phyloP scores from a whole-genome alignment of 2,113 vertebrate genomes.

The Macrotus californicus region DNA sequence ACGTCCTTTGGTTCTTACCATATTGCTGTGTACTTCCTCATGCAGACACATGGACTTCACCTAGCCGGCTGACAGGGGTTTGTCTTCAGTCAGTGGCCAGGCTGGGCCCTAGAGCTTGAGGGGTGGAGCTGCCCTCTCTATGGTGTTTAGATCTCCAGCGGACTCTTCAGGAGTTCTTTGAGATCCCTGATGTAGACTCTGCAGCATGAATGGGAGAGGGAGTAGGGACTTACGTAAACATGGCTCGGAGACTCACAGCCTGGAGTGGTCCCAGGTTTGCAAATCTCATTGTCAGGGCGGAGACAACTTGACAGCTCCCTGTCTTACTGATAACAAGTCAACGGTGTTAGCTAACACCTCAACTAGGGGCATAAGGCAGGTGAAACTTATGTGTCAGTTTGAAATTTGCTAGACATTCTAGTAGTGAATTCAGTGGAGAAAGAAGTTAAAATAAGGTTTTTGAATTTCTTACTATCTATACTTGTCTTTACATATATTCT shows the following conservation, averaged over 20 bases:
- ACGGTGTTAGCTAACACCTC: not conserved
- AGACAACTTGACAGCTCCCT: not conserved
- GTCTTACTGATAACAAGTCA: not conserved
- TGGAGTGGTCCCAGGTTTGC: not conserved
- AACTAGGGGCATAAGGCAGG: not conserved
- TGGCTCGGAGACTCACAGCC: not conserved
- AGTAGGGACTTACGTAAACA: no score
- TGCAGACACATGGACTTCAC: not conserved
- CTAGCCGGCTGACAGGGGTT: not conserved
- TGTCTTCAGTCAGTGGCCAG: not conserved
- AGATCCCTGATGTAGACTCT: not conserved
- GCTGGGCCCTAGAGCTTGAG: not conserved
- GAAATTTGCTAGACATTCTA: not conserved
- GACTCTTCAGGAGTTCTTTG: not conserved
- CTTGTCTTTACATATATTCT: not conserved
- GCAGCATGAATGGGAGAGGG: not conserved
- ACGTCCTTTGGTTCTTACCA: not conserved
- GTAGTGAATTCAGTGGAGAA: not conserved
- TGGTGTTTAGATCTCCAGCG: not conserved
- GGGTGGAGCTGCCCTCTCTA: not conserved
- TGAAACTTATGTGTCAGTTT: not conserved
- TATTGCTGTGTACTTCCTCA: not conserved
- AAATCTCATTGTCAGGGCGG: not conserved
- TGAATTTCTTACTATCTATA: not conserved
- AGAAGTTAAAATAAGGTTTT: slow-evolving; percentile 13